A percentile compares a stretch with the other conserved stretches of the same genome.
Evolutionary conservation across 2,888 invertebrate genomes (phyloP).

Genomic region (Lasioglossum pauxillum): DNA sequence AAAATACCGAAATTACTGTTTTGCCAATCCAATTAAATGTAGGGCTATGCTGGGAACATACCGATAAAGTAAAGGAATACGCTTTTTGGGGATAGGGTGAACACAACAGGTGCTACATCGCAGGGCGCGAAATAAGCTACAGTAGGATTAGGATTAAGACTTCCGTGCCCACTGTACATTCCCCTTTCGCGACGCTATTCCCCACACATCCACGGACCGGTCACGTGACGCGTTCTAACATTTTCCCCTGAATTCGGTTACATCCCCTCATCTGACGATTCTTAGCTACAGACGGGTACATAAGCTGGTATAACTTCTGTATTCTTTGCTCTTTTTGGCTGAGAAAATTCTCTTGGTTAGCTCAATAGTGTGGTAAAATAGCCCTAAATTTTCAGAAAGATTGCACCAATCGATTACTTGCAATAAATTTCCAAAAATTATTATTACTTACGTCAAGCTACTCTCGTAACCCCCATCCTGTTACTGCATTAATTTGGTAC

Average conservation of each 20-base stretch:
- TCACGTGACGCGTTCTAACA: too few relatives aligned
- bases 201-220: too few relatives aligned
- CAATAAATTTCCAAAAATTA: neutral
- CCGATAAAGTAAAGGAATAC: neutral
- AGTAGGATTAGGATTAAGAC: too few relatives aligned
- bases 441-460: neutral
- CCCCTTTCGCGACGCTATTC: too few relatives aligned
- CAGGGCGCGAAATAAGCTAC: neutral
- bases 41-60: neutral
- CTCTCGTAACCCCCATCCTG: neutral
- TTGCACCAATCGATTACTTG: neutral
- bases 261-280: too few relatives aligned
- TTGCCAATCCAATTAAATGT: neutral
- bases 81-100: neutral
- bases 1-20: too few relatives aligned
- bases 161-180: too few relatives aligned
- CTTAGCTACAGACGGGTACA: neutral
- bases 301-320: neutral
- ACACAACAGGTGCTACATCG: neutral
- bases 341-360: neutral
- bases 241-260: too few relatives aligned
- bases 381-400: neutral
- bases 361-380: neutral
- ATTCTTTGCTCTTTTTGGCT: neutral
- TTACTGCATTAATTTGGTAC: neutral